phyloP scores from a whole-genome alignment of 2,888 invertebrate genomes.

The Luperina testacea region DNA sequence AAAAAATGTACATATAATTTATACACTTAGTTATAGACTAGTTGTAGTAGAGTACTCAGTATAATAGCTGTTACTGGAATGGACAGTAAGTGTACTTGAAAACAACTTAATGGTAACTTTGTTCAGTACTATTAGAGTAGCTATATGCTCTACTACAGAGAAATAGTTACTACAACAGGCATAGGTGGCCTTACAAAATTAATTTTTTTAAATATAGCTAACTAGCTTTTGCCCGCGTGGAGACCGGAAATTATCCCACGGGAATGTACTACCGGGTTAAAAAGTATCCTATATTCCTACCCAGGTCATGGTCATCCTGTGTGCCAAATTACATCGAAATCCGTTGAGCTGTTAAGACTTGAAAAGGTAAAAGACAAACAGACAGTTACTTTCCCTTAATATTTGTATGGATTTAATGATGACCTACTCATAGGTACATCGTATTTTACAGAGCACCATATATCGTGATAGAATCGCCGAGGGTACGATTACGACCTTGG shows the following conservation, averaged over 20 bases:
- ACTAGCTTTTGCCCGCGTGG: neutral
- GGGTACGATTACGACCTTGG: slow-evolving; percentile 46
- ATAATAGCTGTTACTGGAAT: neutral
- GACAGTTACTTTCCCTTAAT: neutral
- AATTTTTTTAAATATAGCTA: neutral
- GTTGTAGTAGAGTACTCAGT: neutral
- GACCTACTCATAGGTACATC: neutral
- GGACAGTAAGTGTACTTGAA: neutral
- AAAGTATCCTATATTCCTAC: no score
- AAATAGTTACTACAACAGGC: neutral
- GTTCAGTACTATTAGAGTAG: neutral
- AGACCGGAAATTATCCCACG: neutral
- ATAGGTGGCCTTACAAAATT: neutral
- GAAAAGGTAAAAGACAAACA: neutral
- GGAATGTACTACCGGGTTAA: no score
- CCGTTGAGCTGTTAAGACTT: neutral
- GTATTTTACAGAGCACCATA: neutral
- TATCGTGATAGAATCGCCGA: slow-evolving; percentile 16
- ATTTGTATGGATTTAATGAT: neutral
- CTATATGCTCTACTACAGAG: neutral
- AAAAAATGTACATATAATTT: neutral
- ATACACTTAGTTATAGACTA: neutral
- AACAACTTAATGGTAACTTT: neutral
- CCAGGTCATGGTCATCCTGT: neutral
- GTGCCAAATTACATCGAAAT: neutral